Evolutionary conservation across 2,113 vertebrate genomes (phyloP).

Genomic region (Malurus alboscapulatus): DNA sequence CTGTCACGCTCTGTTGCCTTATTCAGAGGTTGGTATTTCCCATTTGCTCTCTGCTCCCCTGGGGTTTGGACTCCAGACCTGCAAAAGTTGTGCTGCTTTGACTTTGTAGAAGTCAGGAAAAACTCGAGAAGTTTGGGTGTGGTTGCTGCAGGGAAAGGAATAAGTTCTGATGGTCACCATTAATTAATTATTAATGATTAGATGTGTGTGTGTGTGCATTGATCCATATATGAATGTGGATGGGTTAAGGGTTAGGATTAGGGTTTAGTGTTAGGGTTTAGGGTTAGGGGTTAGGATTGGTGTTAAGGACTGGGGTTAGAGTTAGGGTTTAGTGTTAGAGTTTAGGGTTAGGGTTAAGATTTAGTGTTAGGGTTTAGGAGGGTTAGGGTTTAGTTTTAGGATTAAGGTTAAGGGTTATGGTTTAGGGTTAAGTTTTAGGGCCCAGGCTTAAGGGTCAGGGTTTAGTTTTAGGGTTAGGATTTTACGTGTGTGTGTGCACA

Average conservation of each 20-base stretch:
- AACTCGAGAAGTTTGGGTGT: accelerated
- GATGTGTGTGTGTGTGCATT: accelerated
- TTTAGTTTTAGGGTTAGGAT: too few species aligned
- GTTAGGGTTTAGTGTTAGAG: too few species aligned
- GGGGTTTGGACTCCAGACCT: neutral
- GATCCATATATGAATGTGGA: accelerated
- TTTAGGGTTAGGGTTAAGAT: too few species aligned
- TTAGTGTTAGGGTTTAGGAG: too few species aligned
- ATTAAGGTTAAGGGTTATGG: too few species aligned
- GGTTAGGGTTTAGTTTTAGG: too few species aligned
- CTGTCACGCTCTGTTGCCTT: slow-evolving; percentile 93
- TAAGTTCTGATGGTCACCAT: neutral
- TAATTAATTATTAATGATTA: neutral
- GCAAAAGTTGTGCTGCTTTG: neutral
- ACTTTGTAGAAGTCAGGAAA: neutral
- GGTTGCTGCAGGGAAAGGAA: neutral
- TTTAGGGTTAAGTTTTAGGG: too few species aligned
- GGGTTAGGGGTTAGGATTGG: too few species aligned
- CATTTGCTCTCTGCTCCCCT: neutral
- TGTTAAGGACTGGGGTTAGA: too few species aligned
- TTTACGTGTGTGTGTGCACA: neutral
- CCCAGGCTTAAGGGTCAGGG: too few species aligned
- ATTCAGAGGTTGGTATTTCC: slow-evolving; percentile 84
- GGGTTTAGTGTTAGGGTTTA: too few species aligned
- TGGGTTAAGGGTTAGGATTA: too few species aligned